Conservation (phyloP, 2,797 vertebrate species). For the Loris lydekkerianus region DNA sequence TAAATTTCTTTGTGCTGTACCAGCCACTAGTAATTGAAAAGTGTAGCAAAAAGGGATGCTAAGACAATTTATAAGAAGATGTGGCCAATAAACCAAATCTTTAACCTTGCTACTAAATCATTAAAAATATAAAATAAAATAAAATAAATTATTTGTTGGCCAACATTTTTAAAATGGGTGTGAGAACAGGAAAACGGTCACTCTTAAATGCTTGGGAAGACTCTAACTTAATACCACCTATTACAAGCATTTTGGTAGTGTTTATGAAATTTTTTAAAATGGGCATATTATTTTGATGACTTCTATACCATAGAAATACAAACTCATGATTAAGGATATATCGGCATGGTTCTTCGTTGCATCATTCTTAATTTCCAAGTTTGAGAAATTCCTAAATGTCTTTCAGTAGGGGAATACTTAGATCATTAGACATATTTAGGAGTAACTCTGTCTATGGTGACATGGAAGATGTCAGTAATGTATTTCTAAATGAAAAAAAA, state of each 20-base stretch:
- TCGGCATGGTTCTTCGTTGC: not conserved
- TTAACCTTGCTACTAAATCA: not conserved
- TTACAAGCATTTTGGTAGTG: conserved; percentile 8
- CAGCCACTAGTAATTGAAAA: conserved; percentile 2
- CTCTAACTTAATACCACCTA: not conserved
- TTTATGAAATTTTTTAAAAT: not conserved
- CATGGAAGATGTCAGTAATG: not conserved
- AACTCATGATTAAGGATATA: not conserved
- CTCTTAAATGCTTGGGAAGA: not conserved
- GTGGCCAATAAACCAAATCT: not conserved
- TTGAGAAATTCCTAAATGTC: not conserved
- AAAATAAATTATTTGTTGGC: not conserved
- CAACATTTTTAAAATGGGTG: not conserved
- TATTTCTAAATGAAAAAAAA: not conserved
- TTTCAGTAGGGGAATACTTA: not conserved
- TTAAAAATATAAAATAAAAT: conserved; percentile 34
- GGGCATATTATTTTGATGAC: not conserved
- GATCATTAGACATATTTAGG: not conserved
- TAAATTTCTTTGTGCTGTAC: conserved; percentile 4
- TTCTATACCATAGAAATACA: not conserved
- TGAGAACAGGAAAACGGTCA: not conserved
- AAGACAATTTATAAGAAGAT: not conserved
- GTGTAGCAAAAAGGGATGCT: not conserved
- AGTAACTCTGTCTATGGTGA: not conserved
- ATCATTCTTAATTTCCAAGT: not conserved